A percentile compares a stretch with the other conserved stretches of the same genome.
Conservation (phyloP, 2,113 vertebrate species). For the Dolichotis patagonum region DNA sequence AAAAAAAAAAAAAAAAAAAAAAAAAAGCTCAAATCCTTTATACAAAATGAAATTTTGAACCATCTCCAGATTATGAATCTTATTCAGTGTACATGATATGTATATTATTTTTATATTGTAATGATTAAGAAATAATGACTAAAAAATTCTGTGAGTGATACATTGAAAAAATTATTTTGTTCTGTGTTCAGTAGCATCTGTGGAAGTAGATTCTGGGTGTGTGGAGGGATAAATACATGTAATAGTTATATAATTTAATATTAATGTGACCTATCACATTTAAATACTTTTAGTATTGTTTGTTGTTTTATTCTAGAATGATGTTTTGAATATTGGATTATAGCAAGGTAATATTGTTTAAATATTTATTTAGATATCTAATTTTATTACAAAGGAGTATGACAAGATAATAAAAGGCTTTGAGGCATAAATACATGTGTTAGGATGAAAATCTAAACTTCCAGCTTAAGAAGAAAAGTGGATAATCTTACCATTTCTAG, state of each 20-base stretch:
- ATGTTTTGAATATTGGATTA: background rate
- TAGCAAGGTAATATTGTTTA: background rate
- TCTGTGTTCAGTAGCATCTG: background rate
- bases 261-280: background rate
- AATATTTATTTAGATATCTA: background rate
- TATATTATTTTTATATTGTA: background rate
- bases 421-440: background rate
- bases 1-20: too few relatives aligned
- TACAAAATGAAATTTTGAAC: background rate
- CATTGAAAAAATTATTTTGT: background rate
- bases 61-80: background rate
- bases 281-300: background rate
- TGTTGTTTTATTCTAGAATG: background rate
- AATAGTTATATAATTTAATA: background rate
- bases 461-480: background rate
- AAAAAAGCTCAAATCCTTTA: background rate
- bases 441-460: background rate
- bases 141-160: background rate
- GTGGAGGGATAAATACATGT: background rate
- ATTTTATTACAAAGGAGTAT: background rate
- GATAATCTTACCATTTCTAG: background rate
- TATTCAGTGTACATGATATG: background rate
- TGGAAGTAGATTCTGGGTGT: background rate
- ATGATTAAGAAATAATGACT: background rate
- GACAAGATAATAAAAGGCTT: background rate